These are phyloP conservation scores for Helicorthomorpha holstii DNA, from an alignment of 1,140 invertebrate genomes.

Conservation along the genomic window DNA sequence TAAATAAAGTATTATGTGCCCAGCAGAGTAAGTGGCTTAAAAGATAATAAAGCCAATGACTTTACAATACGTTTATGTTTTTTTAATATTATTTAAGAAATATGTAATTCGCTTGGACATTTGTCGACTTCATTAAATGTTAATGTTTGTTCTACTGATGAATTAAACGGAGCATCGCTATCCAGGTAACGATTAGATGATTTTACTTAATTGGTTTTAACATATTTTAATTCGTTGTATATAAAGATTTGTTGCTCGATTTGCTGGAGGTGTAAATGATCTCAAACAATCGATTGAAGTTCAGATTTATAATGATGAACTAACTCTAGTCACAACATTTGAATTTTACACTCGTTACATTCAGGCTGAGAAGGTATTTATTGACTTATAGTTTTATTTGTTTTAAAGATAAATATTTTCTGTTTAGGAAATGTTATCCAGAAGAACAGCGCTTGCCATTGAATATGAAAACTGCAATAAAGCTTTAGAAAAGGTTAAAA, in stretches of 20 bases:
- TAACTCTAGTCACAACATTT: slow-evolving; percentile 24
- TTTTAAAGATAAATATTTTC: too few species aligned
- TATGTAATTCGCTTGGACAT: slow-evolving; percentile 17
- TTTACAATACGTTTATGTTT: not conserved
- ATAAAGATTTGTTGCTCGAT: slow-evolving; percentile 15
- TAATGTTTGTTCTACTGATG: slow-evolving; percentile 11
- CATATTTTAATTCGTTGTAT: too few species aligned
- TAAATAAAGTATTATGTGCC: slow-evolving; percentile 21
- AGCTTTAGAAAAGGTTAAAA: slow-evolving; percentile 28
- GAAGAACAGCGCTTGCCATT: slow-evolving; percentile 26
- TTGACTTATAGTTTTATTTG: not conserved
- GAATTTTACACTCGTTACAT: slow-evolving; percentile 25
- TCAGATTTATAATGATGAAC: slow-evolving; percentile 23
- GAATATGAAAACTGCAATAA: slow-evolving; percentile 29
- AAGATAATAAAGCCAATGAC: not conserved
- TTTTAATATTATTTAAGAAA: slow-evolving; percentile 11
- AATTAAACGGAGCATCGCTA: slow-evolving; percentile 2
- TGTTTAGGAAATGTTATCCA: slow-evolving; percentile 25
- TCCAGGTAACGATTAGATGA: too few species aligned
- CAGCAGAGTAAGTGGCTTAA: slow-evolving; percentile 22
- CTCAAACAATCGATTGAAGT: slow-evolving; percentile 23
- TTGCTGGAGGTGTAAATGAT: slow-evolving; percentile 12
- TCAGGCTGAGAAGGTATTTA: slow-evolving; percentile 25
- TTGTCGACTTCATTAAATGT: slow-evolving; percentile 18
- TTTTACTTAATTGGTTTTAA: too few species aligned